Conservation (phyloP, 2,888 invertebrate genomes). For the Lepidochitona cinerea region DNA sequence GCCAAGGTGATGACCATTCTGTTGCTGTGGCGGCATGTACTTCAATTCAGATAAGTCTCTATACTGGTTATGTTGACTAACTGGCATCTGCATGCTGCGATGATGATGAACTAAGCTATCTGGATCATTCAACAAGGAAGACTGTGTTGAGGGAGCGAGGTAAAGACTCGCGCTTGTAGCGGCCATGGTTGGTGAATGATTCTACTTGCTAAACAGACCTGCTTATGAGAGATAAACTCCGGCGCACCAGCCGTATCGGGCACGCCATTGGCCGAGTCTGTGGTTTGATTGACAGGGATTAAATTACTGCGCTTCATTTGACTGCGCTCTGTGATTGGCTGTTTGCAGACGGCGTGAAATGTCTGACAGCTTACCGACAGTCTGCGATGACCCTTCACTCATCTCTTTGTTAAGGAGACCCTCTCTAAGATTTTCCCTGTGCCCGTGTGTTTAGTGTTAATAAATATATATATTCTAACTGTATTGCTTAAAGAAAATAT, state of each 20-base stretch:
- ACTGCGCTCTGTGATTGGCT: not conserved
- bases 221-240: constrained; percentile 2
- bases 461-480: no score
- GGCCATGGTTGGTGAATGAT: constrained; percentile 78
- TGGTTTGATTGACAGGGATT: not conserved
- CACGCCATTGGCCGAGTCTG: not conserved
- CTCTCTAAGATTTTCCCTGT: no score
- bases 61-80: constrained; percentile 58
- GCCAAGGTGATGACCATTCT: constrained; percentile 70
- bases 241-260: not conserved
- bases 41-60: constrained; percentile 85
- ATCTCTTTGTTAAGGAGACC: constrained; percentile 4
- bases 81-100: constrained; percentile 65
- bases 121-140: constrained; percentile 76
- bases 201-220: constrained; percentile 5
- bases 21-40: constrained; percentile 87
- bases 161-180: constrained; percentile 85
- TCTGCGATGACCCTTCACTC: not conserved
- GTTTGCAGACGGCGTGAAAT: not conserved
- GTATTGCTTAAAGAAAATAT: no score
- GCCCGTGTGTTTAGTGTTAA: no score
- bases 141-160: constrained; percentile 84
- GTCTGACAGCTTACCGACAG: not conserved
- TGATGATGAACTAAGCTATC: constrained; percentile 74
- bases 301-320: not conserved